Evolutionary conservation across 2,888 invertebrate genomes (phyloP).

Genomic region (Callosobruchus maculatus): DNA sequence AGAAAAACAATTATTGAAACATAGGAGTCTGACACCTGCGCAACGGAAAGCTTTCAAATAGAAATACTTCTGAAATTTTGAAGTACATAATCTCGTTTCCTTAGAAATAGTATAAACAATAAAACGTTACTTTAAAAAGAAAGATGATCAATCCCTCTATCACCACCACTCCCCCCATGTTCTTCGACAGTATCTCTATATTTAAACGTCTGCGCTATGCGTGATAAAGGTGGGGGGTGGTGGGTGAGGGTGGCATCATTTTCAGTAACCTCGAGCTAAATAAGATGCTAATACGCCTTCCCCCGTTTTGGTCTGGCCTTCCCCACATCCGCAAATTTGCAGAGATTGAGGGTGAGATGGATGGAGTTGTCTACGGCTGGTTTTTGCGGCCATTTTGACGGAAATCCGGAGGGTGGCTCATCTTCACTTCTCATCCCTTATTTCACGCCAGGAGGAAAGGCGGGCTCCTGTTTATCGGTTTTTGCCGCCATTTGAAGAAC

Average conservation of each 20-base stretch:
- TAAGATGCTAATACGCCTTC: not conserved
- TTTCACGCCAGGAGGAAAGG: not conserved
- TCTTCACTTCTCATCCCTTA: not conserved
- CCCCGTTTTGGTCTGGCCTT: not conserved
- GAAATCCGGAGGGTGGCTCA: not conserved
- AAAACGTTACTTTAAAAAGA: too few species aligned
- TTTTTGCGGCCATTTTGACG: not conserved
- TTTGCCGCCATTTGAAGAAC: too few species aligned
- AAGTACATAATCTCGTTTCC: too few species aligned
- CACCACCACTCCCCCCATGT: not conserved
- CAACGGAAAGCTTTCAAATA: too few species aligned
- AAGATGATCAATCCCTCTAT: too few species aligned
- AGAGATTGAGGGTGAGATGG: not conserved
- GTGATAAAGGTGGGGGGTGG: not conserved
- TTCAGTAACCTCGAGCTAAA: not conserved
- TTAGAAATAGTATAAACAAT: too few species aligned
- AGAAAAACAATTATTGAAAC: too few species aligned
- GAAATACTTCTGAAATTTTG: too few species aligned
- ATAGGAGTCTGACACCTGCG: too few species aligned
- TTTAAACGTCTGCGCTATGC: not conserved
- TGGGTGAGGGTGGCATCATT: not conserved
- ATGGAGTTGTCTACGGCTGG: not conserved
- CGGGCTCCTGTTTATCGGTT: too few species aligned
- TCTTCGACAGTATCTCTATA: not conserved
- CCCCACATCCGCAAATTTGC: not conserved